Evolutionary conservation across 2,113 vertebrate species (phyloP).

Genomic region (Amphiprion ocellaris): DNA sequence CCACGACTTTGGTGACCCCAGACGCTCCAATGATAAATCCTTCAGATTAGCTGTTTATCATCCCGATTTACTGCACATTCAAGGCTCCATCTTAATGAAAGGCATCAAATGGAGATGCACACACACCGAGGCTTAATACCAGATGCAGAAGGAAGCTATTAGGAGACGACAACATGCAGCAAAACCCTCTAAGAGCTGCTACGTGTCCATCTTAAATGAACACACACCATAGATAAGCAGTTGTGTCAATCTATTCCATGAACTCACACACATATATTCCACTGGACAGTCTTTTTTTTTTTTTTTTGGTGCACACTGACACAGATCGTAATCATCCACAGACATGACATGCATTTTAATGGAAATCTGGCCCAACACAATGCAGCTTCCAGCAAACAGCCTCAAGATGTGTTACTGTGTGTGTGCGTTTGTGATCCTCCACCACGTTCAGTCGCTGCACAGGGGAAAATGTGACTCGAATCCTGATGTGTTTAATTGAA

Average conservation of each 20-base stretch:
- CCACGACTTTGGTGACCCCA: too few relatives aligned
- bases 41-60: neutral
- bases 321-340: constrained; percentile 47
- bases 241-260: constrained; percentile 2
- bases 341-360: constrained; percentile 51
- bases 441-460: constrained; percentile 38
- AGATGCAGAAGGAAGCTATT: constrained; percentile 1
- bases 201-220: neutral
- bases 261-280: constrained; percentile 6
- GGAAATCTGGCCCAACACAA: constrained; percentile 28
- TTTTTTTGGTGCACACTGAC: constrained; percentile 19
- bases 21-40: neutral
- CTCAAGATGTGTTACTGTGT: neutral
- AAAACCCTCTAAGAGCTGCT: neutral
- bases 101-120: neutral
- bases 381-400: constrained; percentile 17
- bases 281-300: constrained; percentile 37
- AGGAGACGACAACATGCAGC: neutral
- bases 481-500: constrained; percentile 66
- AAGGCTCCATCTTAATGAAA: constrained; percentile 1
- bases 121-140: neutral
- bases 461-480: constrained; percentile 58
- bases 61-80: neutral
- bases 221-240: too few relatives aligned
- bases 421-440: constrained; percentile 7